Evolutionary conservation across 2,113 vertebrate genomes (phyloP).

Genomic region (Benthochromis sp.): DNA sequence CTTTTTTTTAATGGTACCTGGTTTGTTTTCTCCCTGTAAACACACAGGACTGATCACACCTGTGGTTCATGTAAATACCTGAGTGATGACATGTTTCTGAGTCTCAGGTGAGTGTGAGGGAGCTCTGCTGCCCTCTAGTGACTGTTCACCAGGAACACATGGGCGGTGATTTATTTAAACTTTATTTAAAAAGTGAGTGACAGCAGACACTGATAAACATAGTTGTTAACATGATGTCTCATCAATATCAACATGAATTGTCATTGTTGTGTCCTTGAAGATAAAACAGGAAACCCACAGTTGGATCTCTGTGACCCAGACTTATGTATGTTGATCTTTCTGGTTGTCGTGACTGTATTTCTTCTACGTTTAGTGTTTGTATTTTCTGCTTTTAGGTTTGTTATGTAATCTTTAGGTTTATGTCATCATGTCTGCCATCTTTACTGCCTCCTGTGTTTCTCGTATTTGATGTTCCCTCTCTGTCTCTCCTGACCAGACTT

Average conservation of each 20-base stretch:
- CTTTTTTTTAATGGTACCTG: not conserved
- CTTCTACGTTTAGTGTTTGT: not conserved
- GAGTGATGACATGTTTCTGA: not conserved
- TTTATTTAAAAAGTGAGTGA: not conserved
- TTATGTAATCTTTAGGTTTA: not conserved
- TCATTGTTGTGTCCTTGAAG: not conserved
- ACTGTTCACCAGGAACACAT: not conserved
- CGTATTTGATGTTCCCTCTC: not conserved
- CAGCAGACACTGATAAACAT: not conserved
- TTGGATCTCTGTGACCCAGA: not conserved
- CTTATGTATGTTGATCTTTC: not conserved
- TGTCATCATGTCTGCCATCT: not conserved
- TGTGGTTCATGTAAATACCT: not conserved
- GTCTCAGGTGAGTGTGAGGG: not conserved
- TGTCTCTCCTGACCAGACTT: not conserved
- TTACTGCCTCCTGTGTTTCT: not conserved
- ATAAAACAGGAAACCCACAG: not conserved
- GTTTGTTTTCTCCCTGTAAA: not conserved
- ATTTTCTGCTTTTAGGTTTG: not conserved
- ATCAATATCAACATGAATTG: not conserved
- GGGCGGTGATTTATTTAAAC: not conserved
- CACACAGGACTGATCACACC: not conserved
- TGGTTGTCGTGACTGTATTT: not conserved
- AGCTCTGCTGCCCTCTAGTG: not conserved
- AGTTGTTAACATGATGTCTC: not conserved